Evolutionary conservation across 2,888 invertebrate genomes (phyloP), one percentile per base, ranked within the genome.

Genomic region (Parelbella ahira): DNA sequence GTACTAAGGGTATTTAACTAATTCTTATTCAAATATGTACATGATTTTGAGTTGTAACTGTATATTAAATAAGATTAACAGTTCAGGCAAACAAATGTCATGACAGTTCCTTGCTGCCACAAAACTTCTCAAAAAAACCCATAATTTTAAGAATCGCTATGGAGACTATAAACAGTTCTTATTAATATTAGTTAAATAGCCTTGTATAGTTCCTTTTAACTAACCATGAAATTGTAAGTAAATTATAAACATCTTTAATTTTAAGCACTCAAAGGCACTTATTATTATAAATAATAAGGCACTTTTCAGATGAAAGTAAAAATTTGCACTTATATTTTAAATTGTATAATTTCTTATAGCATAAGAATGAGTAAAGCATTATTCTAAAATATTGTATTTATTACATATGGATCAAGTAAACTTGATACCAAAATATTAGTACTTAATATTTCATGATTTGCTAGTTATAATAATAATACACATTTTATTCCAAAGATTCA

Each of bases 371-470:
- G 82, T 83, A 76, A 83, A 83, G 82, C 82, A 82, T 77, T 82
- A 83, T 84, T 82, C 81, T 83, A 83, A 83, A 84, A 62, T 77
- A 69, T 71, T 71, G 58, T 74, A 73, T 72, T 58, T 67, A 68
- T 24, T 11, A n/a, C n/a, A n/a, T 42, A 6, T 39, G 36, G 23
- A 24, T 43, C 28, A 36, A 42, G 12, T 8, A 2, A 28, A 11
- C 33, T 42, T 13, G 28, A 44, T 44, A 47, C 27, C 32, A 25
- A 32, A 34, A 9, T 42, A 42, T 52, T 44, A 45, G 56, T 59
- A 56, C 51, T 51, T 54, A 56, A 64, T 53, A 53, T 66, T 57
- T 59, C 54, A 62, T 64, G 51, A 60, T 63, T 64, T 63, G 49
- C 50, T 58, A 62, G 52, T 51, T 49, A 47, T 48, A 46, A 78